Evolutionary conservation across 2,113 vertebrate species (phyloP), one percentile per base, ranked within the genome.

Genomic region (Circaetus cinerascens): DNA sequence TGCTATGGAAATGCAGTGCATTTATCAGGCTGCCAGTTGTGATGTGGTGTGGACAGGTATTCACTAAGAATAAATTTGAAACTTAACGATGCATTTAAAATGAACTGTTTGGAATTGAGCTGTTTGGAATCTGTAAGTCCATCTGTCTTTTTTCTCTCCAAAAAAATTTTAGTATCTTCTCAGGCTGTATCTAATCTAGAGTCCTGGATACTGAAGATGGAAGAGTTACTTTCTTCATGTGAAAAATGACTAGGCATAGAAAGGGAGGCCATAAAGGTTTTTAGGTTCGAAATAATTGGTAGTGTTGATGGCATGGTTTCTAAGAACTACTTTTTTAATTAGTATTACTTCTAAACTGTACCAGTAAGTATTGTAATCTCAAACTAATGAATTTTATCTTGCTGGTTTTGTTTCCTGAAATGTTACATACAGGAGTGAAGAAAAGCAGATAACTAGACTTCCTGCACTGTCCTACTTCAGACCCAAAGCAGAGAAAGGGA

Each of bases 401-500:
- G 23, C 23, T 71, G 17, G 13, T 41, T 74, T 56, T 32, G 9
- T 53, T 95, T 69, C 38, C 34, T 91, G 55, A 81, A 66, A 79
- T 53, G 36, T 36, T 92, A 8, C 1, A 1, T 55, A 15, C 27
- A 46, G 66, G 18, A 81, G 17, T 38, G 17, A 90, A 48, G 55
- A 32, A 69, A 56, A 89, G 55, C 38, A 79, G 57, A 38, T 85
- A 41, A 41, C 10, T 20, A 60, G 43, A 25, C 32, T 46, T 88
- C 32, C 21, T 69, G 34, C 22, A 32, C 20, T 88, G 60, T 69
- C 48, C 26, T 77, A 12, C 64, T 97, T 95, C 94, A 82, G 76
- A 86, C 88, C 91, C 92, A 94, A 93, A 97, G 91, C 81, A 92
- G 97, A 95, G 95, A 97, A 98, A 96, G 76, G 97, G 95, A 98